A percentile compares a stretch with the other conserved stretches of the same genome.
Conservation (phyloP, 2,888 invertebrate genomes). For the Eilema sororculum region DNA sequence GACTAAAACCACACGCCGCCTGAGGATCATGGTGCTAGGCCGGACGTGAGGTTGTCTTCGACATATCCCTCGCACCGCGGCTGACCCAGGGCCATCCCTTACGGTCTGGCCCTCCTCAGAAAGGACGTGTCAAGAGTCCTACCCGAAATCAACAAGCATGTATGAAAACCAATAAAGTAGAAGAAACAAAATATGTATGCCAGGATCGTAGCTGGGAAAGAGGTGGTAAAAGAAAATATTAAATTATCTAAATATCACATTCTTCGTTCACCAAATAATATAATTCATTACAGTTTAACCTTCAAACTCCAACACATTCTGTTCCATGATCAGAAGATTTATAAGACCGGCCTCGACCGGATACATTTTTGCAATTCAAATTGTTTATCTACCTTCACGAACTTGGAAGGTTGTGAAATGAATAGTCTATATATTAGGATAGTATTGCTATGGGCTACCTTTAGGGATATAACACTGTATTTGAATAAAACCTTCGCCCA, state of each 20-base stretch:
- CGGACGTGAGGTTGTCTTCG: too few species aligned
- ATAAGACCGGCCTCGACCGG: conserved; percentile 22
- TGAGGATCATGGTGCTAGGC: too few species aligned
- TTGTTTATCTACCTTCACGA: conserved; percentile 30
- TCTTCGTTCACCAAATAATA: neutral
- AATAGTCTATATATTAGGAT: conserved; percentile 1
- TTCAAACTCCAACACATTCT: conserved; percentile 16
- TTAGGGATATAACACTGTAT: neutral
- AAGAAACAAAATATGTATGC: too few species aligned
- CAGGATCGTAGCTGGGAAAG: too few species aligned
- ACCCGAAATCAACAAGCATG: too few species aligned
- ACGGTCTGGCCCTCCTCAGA: too few species aligned
- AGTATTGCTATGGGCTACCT: neutral
- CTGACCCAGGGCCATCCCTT: too few species aligned
- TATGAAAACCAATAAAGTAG: too few species aligned
- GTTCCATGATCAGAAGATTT: conserved; percentile 30
- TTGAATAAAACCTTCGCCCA: neutral
- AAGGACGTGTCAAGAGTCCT: too few species aligned
- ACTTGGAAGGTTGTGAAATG: neutral
- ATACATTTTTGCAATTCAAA: conserved; percentile 44
- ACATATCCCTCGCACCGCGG: too few species aligned
- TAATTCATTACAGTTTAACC: neutral
- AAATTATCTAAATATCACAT: neutral
- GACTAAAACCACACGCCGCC: too few species aligned
- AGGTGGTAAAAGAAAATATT: too few species aligned